Evolutionary conservation across 1,140 invertebrate genomes (phyloP), one percentile per base, ranked within the genome.

Genomic region (Heliconius eleuchia): DNA sequence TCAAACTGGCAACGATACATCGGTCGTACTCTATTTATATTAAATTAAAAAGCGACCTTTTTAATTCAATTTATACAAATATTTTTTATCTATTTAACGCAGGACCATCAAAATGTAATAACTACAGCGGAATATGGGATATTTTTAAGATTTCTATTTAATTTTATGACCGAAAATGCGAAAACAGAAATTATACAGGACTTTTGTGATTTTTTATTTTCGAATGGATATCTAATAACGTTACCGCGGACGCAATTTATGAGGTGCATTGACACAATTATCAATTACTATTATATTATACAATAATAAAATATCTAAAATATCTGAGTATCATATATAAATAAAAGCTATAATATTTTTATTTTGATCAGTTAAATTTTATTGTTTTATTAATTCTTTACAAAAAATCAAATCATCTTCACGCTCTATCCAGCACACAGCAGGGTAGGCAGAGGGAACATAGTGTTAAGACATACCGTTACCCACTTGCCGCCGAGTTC

Each of bases 51-150:
- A 37, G 34, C 34, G 6, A 37, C 6, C 8, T 8, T 37, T 37
- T 37, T 37, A 37, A 34, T 37, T 37, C 6, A 37, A 5, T 1
- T 37, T 37, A 37, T 37, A 37, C 6, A 0, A 8, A 37, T 37
- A 37, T 37, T 37, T 52, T 52, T 52, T 30, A 27, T 76, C 1
- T 50, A 9, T 30, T 19, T 66, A 27, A 66, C 60, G 6, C 74
- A 94, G 92, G 92, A 93, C 18, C 87, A 92, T 77, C 85, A 89
- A 83, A 81, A 80, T 7, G 79, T 86, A 78, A 85, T 92, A 60
- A 71, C 80, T 8, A 89, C 85, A 3, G 92, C 90, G 73, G 91
- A 92, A 84, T 94, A 93, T 71, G 77, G 81, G 9, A 77, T 90
- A 16, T 94, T 92, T 76, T 75, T 94, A 37, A 92, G 90, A 79